A percentile compares a stretch with the other conserved stretches of the same genome.
phyloP scores from a whole-genome alignment of 2,113 vertebrate genomes.

The Hipposideros armiger region DNA sequence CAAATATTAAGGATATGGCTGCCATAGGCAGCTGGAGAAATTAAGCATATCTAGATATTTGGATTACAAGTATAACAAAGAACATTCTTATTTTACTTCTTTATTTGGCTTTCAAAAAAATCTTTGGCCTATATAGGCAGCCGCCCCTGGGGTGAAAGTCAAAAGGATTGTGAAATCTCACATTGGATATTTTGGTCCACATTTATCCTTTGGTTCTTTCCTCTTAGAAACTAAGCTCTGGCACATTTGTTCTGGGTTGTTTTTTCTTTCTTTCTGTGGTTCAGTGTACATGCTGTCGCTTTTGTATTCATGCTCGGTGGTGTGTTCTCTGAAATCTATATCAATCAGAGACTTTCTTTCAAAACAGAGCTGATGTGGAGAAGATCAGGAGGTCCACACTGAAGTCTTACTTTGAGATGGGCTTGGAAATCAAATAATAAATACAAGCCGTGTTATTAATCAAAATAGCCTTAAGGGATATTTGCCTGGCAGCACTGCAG shows the following conservation, averaged over 20 bases:
- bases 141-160: background rate
- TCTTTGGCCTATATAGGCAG: background rate
- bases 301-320: background rate
- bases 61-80: background rate
- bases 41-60: background rate
- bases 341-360: conserved; percentile 34
- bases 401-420: background rate
- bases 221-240: background rate
- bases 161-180: background rate
- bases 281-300: background rate
- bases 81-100: background rate
- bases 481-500: conserved; percentile 68
- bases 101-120: background rate
- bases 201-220: conserved; percentile 26
- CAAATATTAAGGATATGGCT: background rate
- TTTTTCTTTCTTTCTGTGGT: background rate
- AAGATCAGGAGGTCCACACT: background rate
- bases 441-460: conserved; percentile 61
- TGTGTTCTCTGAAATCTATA: background rate
- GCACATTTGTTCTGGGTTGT: background rate
- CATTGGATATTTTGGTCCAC: conserved; percentile 18
- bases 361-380: conserved; percentile 17
- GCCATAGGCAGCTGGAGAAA: background rate
- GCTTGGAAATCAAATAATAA: conserved; percentile 70
- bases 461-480: conserved; percentile 57